phyloP scores from a whole-genome alignment of 2,888 invertebrate genomes.

The Andrena flavipes region DNA sequence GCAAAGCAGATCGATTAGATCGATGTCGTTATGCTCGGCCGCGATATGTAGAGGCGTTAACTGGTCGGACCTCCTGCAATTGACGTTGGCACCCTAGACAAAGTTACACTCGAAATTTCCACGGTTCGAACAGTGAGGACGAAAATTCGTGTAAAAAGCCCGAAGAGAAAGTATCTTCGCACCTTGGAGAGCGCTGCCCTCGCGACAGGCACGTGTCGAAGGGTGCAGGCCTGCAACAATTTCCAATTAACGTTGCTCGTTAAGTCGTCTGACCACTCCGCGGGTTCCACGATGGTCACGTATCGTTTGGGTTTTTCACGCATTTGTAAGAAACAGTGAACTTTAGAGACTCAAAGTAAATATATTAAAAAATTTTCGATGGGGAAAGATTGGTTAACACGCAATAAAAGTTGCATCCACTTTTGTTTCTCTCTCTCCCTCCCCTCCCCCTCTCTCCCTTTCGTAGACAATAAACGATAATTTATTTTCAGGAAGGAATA shows the following conservation, averaged over 20 bases:
- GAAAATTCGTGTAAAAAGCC: too few species aligned
- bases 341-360: not conserved
- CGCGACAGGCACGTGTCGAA: slow-evolving; percentile 18
- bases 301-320: not conserved
- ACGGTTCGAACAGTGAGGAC: not conserved
- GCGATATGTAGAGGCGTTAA: slow-evolving; percentile 34
- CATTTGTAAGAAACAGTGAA: not conserved
- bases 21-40: slow-evolving; percentile 2
- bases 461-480: not conserved
- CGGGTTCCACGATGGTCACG: not conserved
- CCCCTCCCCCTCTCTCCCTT: not conserved
- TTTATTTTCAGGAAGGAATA: slow-evolving; percentile 1
- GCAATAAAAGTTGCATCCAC: too few species aligned
- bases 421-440: too few species aligned
- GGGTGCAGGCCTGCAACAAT: slow-evolving; percentile 24
- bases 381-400: not conserved
- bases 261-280: not conserved
- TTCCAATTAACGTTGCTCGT: not conserved
- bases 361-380: not conserved
- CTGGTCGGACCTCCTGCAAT: slow-evolving; percentile 24
- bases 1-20: slow-evolving; percentile 35
- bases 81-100: slow-evolving; percentile 19
- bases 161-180: not conserved
- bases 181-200: slow-evolving; percentile 18
- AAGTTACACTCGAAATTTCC: not conserved